A percentile compares a stretch with the other conserved stretches of the same genome.
Evolutionary conservation across 1,140 invertebrate genomes (phyloP).

Genomic region (Apis laboriosa): DNA sequence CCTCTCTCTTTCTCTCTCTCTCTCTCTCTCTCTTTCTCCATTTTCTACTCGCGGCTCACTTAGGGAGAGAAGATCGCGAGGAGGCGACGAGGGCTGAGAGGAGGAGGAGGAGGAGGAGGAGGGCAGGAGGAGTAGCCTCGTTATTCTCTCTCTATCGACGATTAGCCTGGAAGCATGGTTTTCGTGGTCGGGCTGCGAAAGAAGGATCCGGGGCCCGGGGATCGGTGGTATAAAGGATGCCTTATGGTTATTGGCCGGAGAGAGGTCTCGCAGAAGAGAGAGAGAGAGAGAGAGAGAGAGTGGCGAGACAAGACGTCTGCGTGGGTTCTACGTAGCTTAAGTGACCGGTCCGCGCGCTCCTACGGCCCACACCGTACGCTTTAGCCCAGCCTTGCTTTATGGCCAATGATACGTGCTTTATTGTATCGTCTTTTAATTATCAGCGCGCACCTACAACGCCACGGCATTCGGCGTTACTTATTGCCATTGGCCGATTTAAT

Average conservation of each 20-base stretch:
- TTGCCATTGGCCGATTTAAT: constrained; percentile 74
- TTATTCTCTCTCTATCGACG: constrained; percentile 52
- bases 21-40: background rate
- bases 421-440: constrained; percentile 82
- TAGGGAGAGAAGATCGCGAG: too few species aligned
- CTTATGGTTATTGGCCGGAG: constrained; percentile 76
- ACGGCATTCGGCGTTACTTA: constrained; percentile 79
- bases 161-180: constrained; percentile 53
- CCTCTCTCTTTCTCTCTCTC: too few species aligned
- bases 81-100: background rate
- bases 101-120: background rate
- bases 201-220: background rate
- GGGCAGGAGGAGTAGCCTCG: constrained; percentile 33
- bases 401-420: constrained; percentile 80
- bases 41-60: background rate
- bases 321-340: constrained; percentile 75
- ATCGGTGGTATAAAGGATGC: constrained; percentile 67
- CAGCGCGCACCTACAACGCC: constrained; percentile 80
- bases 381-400: constrained; percentile 74
- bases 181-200: constrained; percentile 26
- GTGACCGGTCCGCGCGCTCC: constrained; percentile 66
- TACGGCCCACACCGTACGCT: constrained; percentile 68
- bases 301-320: constrained; percentile 75
- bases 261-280: constrained; percentile 20
- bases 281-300: constrained; percentile 12